Evolutionary conservation across 2,888 invertebrate genomes (phyloP).

Genomic region (Eretmocerus hayati): DNA sequence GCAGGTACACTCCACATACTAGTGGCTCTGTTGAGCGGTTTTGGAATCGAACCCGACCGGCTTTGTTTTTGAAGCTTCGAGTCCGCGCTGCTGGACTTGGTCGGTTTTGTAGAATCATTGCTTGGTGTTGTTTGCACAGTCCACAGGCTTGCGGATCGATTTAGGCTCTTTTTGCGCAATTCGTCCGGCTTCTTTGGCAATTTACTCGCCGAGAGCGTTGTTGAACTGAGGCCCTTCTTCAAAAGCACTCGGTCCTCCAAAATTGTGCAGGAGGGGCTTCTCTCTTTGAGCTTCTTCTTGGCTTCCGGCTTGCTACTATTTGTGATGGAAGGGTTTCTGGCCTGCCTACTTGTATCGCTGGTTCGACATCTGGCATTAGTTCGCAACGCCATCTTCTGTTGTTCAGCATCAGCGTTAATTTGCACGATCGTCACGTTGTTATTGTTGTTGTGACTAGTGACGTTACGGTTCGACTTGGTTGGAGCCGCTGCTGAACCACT

Average conservation of each 20-base stretch:
- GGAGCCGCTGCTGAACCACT: neutral
- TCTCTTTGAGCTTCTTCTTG: slow-evolving; percentile 13
- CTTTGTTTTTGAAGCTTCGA: slow-evolving; percentile 13
- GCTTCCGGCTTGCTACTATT: neutral
- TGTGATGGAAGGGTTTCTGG: neutral
- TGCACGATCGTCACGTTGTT: slow-evolving; percentile 27
- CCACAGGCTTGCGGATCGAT: slow-evolving; percentile 38
- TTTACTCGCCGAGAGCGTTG: slow-evolving; percentile 11
- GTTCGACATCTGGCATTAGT: too few relatives aligned
- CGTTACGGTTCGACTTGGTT: neutral
- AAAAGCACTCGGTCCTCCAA: slow-evolving; percentile 40
- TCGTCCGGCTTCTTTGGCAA: slow-evolving; percentile 36
- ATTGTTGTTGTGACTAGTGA: neutral
- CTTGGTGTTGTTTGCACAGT: slow-evolving; percentile 25
- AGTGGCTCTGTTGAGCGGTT: slow-evolving; percentile 34
- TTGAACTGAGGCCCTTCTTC: slow-evolving; percentile 36
- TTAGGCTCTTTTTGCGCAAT: slow-evolving; percentile 32
- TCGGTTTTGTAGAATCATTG: neutral
- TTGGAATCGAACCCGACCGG: neutral
- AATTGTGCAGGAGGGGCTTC: slow-evolving; percentile 37
- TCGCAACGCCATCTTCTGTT: neutral
- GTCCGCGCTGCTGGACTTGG: slow-evolving; percentile 5
- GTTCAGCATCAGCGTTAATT: slow-evolving; percentile 17
- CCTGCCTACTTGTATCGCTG: too few relatives aligned
- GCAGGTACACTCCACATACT: slow-evolving; percentile 40